Conservation (phyloP, 2,888 invertebrate species). For the Hyles lineata region DNA sequence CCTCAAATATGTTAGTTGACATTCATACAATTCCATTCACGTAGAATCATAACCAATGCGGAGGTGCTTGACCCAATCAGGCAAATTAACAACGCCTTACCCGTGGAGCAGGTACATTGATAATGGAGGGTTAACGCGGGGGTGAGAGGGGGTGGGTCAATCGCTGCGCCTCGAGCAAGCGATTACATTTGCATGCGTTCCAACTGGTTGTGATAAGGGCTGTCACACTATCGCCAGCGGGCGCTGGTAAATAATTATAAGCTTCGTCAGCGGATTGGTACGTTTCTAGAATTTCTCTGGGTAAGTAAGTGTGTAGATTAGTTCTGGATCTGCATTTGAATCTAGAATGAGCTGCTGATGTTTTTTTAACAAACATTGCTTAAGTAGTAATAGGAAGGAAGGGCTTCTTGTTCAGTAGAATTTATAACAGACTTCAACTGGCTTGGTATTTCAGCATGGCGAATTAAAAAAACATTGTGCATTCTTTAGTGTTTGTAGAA, state of each 20-base stretch:
- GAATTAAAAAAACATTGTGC: no score
- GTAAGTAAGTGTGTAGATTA: background rate
- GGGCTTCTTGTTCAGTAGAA: no score
- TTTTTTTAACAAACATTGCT: background rate
- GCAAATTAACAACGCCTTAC: background rate
- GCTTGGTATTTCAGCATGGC: no score
- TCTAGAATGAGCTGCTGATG: background rate
- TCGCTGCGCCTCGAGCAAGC: slow-evolving; percentile 23
- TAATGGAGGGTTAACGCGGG: background rate
- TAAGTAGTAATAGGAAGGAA: no score
- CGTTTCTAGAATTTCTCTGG: background rate
- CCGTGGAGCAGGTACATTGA: background rate
- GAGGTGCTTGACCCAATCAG: background rate
- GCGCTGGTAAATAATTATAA: background rate
- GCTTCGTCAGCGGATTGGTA: background rate
- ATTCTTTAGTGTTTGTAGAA: no score
- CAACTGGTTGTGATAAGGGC: background rate
- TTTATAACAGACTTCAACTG: no score
- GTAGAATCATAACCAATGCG: no score
- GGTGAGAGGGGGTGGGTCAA: slow-evolving; percentile 4
- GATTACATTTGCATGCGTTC: slow-evolving; percentile 17
- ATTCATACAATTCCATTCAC: no score
- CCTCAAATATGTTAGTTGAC: no score
- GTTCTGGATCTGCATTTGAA: background rate
- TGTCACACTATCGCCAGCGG: background rate